Evolutionary conservation across 2,113 vertebrate species (phyloP).

Genomic region (Dasyurus viverrinus): DNA sequence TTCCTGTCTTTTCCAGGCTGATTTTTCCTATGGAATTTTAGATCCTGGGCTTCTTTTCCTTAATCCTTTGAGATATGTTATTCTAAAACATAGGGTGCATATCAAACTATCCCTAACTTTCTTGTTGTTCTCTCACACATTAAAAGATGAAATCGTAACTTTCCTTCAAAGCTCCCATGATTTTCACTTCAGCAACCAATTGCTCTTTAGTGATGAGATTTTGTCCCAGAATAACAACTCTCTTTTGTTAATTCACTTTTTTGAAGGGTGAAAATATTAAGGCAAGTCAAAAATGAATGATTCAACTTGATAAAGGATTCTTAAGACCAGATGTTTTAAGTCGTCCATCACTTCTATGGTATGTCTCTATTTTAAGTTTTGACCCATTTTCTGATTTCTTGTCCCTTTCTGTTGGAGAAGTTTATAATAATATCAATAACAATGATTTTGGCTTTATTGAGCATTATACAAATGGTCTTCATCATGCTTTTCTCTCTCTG

Average conservation of each 20-base stretch:
- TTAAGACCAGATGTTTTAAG: background rate
- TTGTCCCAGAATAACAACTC: background rate
- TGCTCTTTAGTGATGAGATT: background rate
- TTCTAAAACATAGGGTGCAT: too few relatives aligned
- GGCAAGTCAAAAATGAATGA: background rate
- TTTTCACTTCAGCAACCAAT: too few relatives aligned
- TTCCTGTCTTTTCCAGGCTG: too few relatives aligned
- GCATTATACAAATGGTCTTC: background rate
- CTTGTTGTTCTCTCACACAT: too few relatives aligned
- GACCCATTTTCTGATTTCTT: background rate
- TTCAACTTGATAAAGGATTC: background rate
- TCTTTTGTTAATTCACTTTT: background rate
- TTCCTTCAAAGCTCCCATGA: too few relatives aligned
- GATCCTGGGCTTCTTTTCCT: too few relatives aligned
- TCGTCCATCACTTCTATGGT: background rate
- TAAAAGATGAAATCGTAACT: too few relatives aligned
- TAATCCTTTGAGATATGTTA: too few relatives aligned
- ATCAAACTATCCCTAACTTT: too few relatives aligned
- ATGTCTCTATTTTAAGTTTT: background rate
- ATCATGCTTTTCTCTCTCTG: background rate
- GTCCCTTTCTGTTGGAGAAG: background rate
- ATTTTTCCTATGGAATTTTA: too few relatives aligned
- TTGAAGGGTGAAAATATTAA: background rate
- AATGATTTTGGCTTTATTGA: background rate
- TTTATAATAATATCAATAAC: background rate